Base-by-base conservation (phyloP, 2,888 invertebrate species). In the Venustoraphidia nigricollis region DNA sequence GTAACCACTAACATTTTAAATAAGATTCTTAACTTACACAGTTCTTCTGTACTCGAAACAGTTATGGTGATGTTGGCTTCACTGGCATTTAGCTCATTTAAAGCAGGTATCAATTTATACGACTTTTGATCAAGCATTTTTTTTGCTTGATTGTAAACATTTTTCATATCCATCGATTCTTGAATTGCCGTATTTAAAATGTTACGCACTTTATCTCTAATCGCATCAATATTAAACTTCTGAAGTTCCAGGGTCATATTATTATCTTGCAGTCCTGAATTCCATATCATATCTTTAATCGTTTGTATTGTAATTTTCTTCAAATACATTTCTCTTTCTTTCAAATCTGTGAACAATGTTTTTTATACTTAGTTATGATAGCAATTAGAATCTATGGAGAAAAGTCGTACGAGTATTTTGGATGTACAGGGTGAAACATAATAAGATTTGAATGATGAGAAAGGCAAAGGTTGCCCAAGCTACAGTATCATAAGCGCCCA, bases 201-300 rank as follows among this genome's bases (percentile, higher is more conserved):
- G 2, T 62, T 61, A 34, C 58, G 44, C 5, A 63, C 56, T 44
- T 59, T 53, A 10, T 60, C 59, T 14, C 58, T 63, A 0, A 64
- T 57, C 8, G 57, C 51, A 10, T 54, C 54, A 0, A 58, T 59
- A 17, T 59, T 59, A 8, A 58, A 50, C 0, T 54, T 45, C 38
- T 63, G 62, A 9, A 68, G 50, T 8, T 61, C 60, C 2, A 58
- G 52, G 10, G 63, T 61, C 9, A 68, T 62, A 44, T 66, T 65
- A 49, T 68, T 68, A 40, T 65, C 66, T 9, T 59, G 57, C 17
- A 62, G 53, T 2, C 67, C 65, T 1, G 66, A 62, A 43, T 62
- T 60, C 34, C 63, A 58, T 11, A 68, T 66, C 34, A 59, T 63
- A 27, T 47, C 47, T 37, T 42, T 47, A n/a, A 47, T 37, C 10